phyloP scores from a whole-genome alignment of 2,797 vertebrate genomes.

The Pogonophryne albipinna region DNA sequence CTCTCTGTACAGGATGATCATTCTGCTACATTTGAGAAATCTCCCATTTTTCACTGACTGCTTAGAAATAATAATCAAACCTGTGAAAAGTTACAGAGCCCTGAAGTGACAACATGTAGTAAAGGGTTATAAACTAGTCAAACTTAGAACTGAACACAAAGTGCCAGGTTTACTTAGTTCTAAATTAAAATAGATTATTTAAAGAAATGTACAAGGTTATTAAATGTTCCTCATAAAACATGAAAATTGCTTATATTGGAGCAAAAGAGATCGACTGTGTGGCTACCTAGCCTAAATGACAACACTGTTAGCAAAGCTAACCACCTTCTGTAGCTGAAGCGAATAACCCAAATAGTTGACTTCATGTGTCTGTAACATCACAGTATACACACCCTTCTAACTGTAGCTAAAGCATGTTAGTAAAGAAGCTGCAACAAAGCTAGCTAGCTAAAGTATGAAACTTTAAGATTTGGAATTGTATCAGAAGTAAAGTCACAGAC shows the following conservation, averaged over 20 bases:
- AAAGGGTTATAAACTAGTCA: not conserved
- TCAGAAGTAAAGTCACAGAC: not conserved
- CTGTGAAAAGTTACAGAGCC: conserved; percentile 28
- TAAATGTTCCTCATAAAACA: not conserved
- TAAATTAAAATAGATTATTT: rapidly evolving
- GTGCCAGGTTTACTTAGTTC: not conserved
- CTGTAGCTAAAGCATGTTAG: not conserved
- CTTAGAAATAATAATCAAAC: conserved; percentile 12
- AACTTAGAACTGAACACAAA: not conserved
- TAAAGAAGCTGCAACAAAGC: not conserved
- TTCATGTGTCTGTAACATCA: not conserved
- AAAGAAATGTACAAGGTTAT: not conserved
- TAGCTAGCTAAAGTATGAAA: not conserved
- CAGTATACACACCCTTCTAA: not conserved
- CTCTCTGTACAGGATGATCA: conserved; percentile 4
- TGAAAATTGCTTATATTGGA: not conserved
- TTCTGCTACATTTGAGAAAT: conserved; percentile 11
- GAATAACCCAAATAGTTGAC: not conserved
- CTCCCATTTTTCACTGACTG: not conserved
- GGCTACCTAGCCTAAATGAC: not conserved
- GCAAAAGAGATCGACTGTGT: not conserved
- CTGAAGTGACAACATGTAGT: conserved; percentile 21
- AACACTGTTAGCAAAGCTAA: not conserved
- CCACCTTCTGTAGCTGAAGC: not conserved
- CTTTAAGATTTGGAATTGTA: not conserved